Conservation (phyloP, 2,113 vertebrate genomes). For the Chrysochloris asiatica region DNA sequence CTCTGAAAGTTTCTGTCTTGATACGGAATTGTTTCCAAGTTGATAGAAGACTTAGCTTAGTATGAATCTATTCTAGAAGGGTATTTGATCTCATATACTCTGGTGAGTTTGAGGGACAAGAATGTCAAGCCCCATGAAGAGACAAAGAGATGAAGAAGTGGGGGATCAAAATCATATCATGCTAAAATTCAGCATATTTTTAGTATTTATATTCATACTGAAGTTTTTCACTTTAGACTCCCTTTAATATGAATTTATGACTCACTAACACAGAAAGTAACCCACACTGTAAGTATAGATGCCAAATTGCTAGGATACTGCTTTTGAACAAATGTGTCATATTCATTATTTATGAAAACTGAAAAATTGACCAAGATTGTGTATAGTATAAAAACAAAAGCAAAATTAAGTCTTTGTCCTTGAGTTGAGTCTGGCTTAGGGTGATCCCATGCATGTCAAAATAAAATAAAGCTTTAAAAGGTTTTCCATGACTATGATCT, state of each 20-base stretch:
- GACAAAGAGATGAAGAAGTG: background rate
- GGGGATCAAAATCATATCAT: background rate
- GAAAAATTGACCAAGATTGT: background rate
- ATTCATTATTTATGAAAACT: slow-evolving; percentile 10
- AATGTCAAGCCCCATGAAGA: background rate
- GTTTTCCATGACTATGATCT: background rate
- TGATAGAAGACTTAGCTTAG: background rate
- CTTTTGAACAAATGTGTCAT: background rate
- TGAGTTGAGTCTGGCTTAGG: background rate
- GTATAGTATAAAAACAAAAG: background rate
- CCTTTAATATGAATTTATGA: background rate
- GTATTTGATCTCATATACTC: background rate
- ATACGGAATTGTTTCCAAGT: background rate
- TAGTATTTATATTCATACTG: background rate
- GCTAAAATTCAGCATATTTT: background rate
- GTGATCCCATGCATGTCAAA: background rate
- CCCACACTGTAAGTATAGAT: background rate
- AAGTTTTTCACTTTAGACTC: background rate
- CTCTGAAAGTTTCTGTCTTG: background rate
- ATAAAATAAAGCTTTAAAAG: background rate
- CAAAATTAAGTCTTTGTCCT: background rate
- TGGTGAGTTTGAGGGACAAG: background rate
- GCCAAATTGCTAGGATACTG: background rate
- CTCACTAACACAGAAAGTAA: background rate
- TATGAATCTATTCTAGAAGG: background rate